Evolutionary conservation across 2,797 vertebrate species (phyloP).

Genomic region (Platyrinchus mystaceus): DNA sequence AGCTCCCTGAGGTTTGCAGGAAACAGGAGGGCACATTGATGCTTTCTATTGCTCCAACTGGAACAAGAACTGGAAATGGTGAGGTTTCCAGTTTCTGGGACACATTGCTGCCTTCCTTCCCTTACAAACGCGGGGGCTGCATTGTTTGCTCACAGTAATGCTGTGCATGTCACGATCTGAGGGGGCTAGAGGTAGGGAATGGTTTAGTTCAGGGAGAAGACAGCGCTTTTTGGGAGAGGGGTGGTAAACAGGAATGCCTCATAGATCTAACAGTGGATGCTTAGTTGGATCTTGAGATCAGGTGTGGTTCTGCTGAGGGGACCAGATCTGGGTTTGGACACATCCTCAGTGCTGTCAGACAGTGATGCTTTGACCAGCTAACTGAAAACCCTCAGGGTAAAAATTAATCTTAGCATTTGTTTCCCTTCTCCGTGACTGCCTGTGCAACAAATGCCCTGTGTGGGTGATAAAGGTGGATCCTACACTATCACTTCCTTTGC

Average conservation of each 20-base stretch:
- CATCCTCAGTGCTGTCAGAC: not conserved
- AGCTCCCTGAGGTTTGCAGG: slow-evolving; percentile 25
- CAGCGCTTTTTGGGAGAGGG: not conserved
- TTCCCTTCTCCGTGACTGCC: not conserved
- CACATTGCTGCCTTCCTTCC: not conserved
- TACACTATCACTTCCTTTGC: not conserved
- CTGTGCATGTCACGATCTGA: rapidly evolving
- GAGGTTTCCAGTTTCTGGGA: not conserved
- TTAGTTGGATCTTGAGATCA: not conserved
- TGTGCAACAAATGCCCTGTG: not conserved
- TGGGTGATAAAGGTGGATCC: not conserved
- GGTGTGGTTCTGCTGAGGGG: not conserved
- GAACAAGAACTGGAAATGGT: not conserved
- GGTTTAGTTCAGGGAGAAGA: not conserved
- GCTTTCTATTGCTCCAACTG: not conserved
- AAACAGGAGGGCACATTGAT: not conserved
- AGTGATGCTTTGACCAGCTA: not conserved
- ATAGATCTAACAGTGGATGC: not conserved
- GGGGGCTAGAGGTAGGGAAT: not conserved
- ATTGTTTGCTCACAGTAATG: not conserved
- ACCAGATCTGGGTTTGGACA: not conserved
- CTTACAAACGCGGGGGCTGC: not conserved
- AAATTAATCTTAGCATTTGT: not conserved
- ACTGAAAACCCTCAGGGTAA: not conserved
- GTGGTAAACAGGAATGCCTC: not conserved